These are phyloP conservation scores for Troilus luridus DNA, from an alignment of 2,888 invertebrate genomes.

Conservation along the genomic window DNA sequence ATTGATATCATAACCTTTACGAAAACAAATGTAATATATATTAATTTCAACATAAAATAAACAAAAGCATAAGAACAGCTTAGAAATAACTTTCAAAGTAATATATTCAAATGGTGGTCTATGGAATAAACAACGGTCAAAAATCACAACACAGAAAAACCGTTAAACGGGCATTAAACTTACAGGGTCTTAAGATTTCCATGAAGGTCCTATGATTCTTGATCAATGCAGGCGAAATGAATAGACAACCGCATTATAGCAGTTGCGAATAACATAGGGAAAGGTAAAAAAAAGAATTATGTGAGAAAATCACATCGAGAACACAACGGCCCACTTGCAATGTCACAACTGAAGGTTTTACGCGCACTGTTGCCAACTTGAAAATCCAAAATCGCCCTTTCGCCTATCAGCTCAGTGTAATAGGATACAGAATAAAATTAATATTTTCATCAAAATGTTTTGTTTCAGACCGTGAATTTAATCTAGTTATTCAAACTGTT, in stretches of 20 bases:
- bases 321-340: conserved; percentile 52
- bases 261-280: not conserved
- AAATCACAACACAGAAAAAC: conserved; percentile 42
- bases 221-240: conserved; percentile 31
- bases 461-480: not conserved
- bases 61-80: not conserved
- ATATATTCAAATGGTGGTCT: conserved; percentile 6
- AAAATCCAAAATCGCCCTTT: conserved; percentile 39
- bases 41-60: not conserved
- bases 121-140: conserved; percentile 15
- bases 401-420: not conserved
- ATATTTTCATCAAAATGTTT: not conserved
- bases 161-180: conserved; percentile 27
- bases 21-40: not conserved
- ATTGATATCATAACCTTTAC: conserved; percentile 5
- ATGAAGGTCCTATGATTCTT: conserved; percentile 59
- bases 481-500: not conserved
- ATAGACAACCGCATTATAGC: conserved; percentile 55
- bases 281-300: conserved; percentile 31
- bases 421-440: not conserved
- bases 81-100: not conserved
- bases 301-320: not conserved
- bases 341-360: conserved; percentile 60
- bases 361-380: conserved; percentile 52
- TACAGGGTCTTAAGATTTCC: conserved; percentile 65